Base-by-base conservation (phyloP, 2,797 vertebrate genomes). In the Valencia hispanica region DNA sequence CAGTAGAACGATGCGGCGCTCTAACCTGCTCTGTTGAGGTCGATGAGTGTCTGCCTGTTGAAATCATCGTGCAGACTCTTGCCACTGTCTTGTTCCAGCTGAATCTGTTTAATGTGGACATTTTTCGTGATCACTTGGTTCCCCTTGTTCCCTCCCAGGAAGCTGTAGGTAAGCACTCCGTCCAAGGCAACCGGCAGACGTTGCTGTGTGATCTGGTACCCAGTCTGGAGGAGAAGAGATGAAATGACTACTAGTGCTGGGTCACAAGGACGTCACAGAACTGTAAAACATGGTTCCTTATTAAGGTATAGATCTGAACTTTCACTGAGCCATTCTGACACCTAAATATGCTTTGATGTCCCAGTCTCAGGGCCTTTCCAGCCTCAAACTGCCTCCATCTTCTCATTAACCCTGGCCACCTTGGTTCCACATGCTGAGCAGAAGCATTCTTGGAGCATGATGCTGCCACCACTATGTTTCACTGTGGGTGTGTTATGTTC, bases 51-150 rank as follows among this genome's bases (percentile, higher is more conserved):
- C 92, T 97, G 97, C 70, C 92, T 93, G 73, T 89, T 95, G 81
- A 88, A 72, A 74, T 96, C 96, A 47, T 99, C 97, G 0, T 98
- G 98, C 57, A 99, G 96, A 90, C 98, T 99, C 90, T 99, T 99
- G 85, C 98, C 98, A 20, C 98, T 99, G 95, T 99, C 98, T 92
- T 99, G 98, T 89, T 99, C 98, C 94, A 99, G 89, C 91, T 99
- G 98, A 85, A 99, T 97, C 95, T 99, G 98, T 89, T 96, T 98
- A 86, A 99, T 95, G 74, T 88, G 94, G 72, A 96, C 96, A 0
- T 84, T 95, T 93, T 94, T 98, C 75, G 89, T 95, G 78, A 96
- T 78, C 86, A 97, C 87, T 83, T 96, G 94, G 86, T 79, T 95
- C 83, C 77, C 93, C 82, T 91, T 96, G 65, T 83, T 94, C 71